Base-by-base conservation (phyloP, 2,113 vertebrate genomes). In the Oxyruncus cristatus region DNA sequence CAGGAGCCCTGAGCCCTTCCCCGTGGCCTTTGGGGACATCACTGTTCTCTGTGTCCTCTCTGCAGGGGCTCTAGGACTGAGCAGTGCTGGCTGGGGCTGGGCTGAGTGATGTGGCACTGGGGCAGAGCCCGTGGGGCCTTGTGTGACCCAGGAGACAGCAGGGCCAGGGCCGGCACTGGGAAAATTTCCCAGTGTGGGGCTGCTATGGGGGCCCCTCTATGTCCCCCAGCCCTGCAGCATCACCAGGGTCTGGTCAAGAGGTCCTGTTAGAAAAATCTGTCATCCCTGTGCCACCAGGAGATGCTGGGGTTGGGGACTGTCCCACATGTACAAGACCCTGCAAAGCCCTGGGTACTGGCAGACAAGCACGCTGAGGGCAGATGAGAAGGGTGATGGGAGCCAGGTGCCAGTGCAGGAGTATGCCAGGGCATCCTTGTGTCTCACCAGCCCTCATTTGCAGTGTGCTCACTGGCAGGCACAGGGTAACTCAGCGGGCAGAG, bases 321-420 rank as follows among this genome's bases (percentile, higher is more conserved):
- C 26, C 37, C 17, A 62, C 0, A 1, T 3, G 12, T 18, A 37
- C 1, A 3, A 82, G 33, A 14, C 49, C 35, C 35, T 8, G 1
- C 37, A 32, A 44, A 61, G 46, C 44, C 35, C 1, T 12, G 44
- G 22, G 13, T 0, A 0, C 50, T 4, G 7, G 20, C 68, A 92
- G 58, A 27, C 4, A 5, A 75, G 39, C 2, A 1, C 24, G 63
- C 28, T 0, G 0, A 0, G 26, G 24, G 55, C 1, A 1, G 59
- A 35, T 47, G 27, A 73, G 63, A 68, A 41, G 39, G 53, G 9
- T 39, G 52, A 50, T 5, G 2, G 35, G 15, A 89, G 68, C 24
- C 68, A 86, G 66, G 33, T 0, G 0, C n/a, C 4, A 1, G 39
- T 1, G 0, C 0, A 0, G 50, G 72, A 65, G 12, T 1, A 0